These are phyloP conservation scores for Caerostris darwini DNA, from an alignment of 1,140 invertebrate genomes.

Conservation along the genomic window DNA sequence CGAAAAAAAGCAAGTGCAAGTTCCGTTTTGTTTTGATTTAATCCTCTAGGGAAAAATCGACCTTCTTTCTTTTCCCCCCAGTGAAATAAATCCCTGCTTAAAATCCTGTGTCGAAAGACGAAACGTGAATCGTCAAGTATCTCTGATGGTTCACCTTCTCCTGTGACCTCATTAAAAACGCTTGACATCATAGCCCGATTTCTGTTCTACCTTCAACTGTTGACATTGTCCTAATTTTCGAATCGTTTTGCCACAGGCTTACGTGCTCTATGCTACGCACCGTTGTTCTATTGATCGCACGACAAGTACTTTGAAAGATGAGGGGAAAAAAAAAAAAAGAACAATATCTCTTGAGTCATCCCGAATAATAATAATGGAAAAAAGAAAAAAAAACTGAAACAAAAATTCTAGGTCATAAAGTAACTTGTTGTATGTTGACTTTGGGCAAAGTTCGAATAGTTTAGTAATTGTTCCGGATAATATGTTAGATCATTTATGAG, in stretches of 20 bases:
- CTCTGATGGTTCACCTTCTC: slow-evolving; percentile 68
- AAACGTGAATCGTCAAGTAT: slow-evolving; percentile 9
- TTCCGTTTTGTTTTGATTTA: too few species aligned
- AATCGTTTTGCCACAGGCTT: slow-evolving; percentile 9
- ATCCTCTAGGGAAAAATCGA: too few species aligned
- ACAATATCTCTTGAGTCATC: background rate
- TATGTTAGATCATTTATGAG: background rate
- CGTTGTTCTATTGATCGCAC: slow-evolving; percentile 19
- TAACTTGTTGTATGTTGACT: slow-evolving; percentile 30
- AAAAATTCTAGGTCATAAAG: slow-evolving; percentile 39
- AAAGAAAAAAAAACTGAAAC: background rate
- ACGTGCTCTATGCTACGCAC: slow-evolving; percentile 24
- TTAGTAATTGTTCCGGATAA: background rate
- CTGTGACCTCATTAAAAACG: slow-evolving; percentile 56
- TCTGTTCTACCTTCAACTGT: slow-evolving; percentile 36
- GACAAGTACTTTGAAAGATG: background rate
- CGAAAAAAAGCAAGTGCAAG: too few species aligned
- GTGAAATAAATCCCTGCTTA: background rate
- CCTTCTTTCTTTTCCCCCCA: too few species aligned
- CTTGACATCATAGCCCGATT: slow-evolving; percentile 74
- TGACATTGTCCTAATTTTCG: slow-evolving; percentile 72
- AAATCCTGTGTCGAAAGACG: background rate
- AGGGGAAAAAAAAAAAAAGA: background rate
- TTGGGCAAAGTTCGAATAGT: background rate
- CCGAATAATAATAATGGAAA: background rate